Evolutionary conservation across 2,113 vertebrate species (phyloP).

Genomic region (Arvicanthis niloticus): DNA sequence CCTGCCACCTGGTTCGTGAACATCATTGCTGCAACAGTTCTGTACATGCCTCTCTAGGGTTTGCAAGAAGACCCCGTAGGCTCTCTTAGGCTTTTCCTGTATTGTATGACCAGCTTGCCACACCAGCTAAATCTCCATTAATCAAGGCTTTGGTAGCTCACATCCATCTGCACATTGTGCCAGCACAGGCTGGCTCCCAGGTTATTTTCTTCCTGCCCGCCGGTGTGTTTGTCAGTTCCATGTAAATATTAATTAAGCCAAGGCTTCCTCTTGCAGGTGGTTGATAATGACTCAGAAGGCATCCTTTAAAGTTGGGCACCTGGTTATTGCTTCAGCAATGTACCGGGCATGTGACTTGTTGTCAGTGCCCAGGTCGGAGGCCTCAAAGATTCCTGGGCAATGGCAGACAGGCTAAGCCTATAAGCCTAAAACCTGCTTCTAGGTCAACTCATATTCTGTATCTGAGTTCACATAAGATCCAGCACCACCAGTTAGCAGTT

Average conservation of each 20-base stretch:
- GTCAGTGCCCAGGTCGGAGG: not conserved
- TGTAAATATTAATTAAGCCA: not conserved
- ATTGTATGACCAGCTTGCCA: not conserved
- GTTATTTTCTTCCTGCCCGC: not conserved
- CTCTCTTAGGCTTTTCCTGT: not conserved
- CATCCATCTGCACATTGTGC: not conserved
- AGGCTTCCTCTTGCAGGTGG: not conserved
- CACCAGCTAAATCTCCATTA: not conserved
- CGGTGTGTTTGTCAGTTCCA: not conserved
- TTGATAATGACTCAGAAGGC: not conserved
- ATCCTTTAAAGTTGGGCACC: not conserved
- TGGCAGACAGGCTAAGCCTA: accelerated
- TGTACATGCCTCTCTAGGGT: accelerated
- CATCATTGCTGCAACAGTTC: accelerated
- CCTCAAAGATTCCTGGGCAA: not conserved
- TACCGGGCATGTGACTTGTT: accelerated
- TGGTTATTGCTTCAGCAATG: not conserved
- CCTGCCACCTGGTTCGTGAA: accelerated
- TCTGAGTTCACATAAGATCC: accelerated
- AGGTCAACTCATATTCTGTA: not conserved
- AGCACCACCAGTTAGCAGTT: not conserved
- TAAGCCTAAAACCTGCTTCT: too few relatives aligned
- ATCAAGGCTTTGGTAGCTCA: not conserved
- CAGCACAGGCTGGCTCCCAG: not conserved
- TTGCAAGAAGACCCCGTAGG: accelerated